These are phyloP conservation scores for Peromyscus aztecus DNA, from an alignment of 2,797 vertebrate species.

Conservation along the genomic window DNA sequence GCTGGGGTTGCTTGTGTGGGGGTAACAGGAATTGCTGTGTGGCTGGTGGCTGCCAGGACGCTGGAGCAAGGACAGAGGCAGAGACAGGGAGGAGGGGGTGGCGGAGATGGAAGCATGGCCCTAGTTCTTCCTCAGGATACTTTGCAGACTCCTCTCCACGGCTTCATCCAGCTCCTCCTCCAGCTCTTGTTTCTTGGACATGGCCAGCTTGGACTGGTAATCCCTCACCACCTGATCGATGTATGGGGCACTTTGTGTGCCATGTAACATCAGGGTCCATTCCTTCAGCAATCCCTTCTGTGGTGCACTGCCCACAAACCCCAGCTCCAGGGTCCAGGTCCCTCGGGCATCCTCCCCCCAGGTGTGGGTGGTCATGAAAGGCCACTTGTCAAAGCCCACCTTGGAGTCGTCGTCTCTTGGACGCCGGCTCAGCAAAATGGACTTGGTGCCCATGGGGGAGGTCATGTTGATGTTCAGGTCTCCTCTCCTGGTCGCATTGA, in stretches of 20 bases:
- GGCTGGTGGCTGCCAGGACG: constrained; percentile 86
- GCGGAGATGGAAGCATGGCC: constrained; percentile 85
- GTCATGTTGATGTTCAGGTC: constrained; percentile 99
- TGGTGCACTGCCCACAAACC: constrained; percentile 92
- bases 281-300: constrained; percentile 96
- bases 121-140: constrained; percentile 96
- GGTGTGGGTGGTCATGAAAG: constrained; percentile 99
- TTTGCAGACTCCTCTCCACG: constrained; percentile 97
- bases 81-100: constrained; percentile 81
- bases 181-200: constrained; percentile 99
- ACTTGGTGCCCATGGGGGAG: constrained; percentile 98
- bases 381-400: constrained; percentile 99
- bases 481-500: constrained; percentile 95
- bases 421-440: constrained; percentile 96
- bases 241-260: constrained; percentile 98
- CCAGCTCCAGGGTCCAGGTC: constrained; percentile 96
- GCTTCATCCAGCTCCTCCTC: constrained; percentile 99
- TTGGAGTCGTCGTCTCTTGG: constrained; percentile 97
- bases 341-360: constrained; percentile 99
- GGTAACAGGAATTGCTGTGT: constrained; percentile 89
- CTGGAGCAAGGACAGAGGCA: constrained; percentile 80
- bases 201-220: constrained; percentile 99
- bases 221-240: constrained; percentile 99
- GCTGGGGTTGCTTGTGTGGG: constrained; percentile 87
- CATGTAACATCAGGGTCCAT: constrained; percentile 99